Conservation (phyloP, 2,888 invertebrate genomes). For the Polylopha cassiicola region DNA sequence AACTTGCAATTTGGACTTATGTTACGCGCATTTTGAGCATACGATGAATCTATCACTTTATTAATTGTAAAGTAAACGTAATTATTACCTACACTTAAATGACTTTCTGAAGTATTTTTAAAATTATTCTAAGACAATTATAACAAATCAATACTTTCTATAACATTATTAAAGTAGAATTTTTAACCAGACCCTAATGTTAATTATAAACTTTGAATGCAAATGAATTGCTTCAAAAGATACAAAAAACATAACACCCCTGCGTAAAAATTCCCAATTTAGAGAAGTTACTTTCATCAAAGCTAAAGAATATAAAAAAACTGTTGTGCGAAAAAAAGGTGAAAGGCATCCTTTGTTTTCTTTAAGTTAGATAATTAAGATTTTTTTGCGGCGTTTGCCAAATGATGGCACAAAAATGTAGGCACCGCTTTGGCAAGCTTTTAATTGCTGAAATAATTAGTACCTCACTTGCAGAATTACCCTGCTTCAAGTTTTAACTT, state of each 20-base stretch:
- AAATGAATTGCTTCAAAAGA: slow-evolving; percentile 52
- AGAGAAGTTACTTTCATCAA: slow-evolving; percentile 26
- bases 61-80: no score
- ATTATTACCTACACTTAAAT: no score
- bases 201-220: slow-evolving; percentile 54
- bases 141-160: background rate
- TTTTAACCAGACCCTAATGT: slow-evolving; percentile 23
- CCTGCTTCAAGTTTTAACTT: slow-evolving; percentile 37
- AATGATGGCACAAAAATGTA: slow-evolving; percentile 50
- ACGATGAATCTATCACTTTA: no score
- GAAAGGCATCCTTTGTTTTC: slow-evolving; percentile 56
- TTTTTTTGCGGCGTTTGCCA: slow-evolving; percentile 44
- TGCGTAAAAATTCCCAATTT: slow-evolving; percentile 46
- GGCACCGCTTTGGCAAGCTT: slow-evolving; percentile 41
- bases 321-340: slow-evolving; percentile 45
- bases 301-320: slow-evolving; percentile 31
- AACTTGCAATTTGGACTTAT: no score
- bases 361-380: slow-evolving; percentile 64
- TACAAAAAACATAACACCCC: slow-evolving; percentile 33
- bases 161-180: background rate
- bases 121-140: no score
- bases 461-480: slow-evolving; percentile 58
- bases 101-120: no score
- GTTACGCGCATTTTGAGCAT: no score
- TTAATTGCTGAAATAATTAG: slow-evolving; percentile 70